These are phyloP conservation scores for Ictalurus furcatus DNA, from an alignment of 2,113 vertebrate genomes.

Conservation along the genomic window DNA sequence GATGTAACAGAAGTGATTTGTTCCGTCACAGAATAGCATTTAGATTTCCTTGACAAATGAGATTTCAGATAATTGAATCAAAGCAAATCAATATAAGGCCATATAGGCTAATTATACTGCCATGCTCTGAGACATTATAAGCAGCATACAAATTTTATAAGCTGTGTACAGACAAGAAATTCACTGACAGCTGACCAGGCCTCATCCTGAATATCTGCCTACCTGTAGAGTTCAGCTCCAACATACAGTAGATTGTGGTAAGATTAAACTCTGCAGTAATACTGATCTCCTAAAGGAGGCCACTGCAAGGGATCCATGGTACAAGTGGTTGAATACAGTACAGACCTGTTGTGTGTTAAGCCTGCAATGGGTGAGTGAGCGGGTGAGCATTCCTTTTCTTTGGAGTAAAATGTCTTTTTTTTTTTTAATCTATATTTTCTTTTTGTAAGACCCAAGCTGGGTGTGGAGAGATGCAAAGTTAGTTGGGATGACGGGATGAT, in stretches of 20 bases:
- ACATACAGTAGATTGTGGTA: neutral
- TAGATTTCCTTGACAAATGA: neutral
- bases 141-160: neutral
- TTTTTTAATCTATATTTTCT: neutral
- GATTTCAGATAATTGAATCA: neutral
- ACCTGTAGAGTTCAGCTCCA: conserved; percentile 14
- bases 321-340: neutral
- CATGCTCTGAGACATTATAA: neutral
- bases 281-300: conserved; percentile 10
- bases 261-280: conserved; percentile 11
- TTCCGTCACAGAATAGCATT: neutral
- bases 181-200: neutral
- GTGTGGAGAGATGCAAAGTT: conserved; percentile 39
- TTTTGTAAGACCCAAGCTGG: conserved; percentile 7
- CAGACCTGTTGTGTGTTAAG: neutral
- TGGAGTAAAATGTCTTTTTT: neutral
- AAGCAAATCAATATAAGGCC: neutral
- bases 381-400: neutral
- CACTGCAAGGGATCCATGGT: neutral
- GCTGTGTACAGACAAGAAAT: neutral
- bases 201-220: neutral
- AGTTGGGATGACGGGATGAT: conserved; percentile 15
- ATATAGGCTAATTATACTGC: neutral
- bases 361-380: neutral
- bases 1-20: neutral